A percentile compares a stretch with the other conserved stretches of the same genome.
Conservation (phyloP, 1,140 invertebrate genomes). For the Drusus annulatus region DNA sequence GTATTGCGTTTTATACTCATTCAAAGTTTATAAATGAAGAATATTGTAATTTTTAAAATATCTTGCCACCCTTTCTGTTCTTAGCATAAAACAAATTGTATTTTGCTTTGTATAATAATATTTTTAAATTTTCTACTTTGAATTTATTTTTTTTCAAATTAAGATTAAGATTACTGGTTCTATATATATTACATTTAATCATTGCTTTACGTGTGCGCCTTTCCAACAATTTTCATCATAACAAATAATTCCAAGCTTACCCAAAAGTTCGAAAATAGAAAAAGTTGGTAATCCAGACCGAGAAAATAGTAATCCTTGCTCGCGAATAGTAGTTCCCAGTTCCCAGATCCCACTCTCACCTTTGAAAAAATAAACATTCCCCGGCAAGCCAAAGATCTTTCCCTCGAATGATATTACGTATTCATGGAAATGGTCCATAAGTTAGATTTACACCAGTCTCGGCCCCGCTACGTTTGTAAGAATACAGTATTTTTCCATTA, state of each 20-base stretch:
- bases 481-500: conserved; percentile 57
- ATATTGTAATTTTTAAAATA: no score
- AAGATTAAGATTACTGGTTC: no score
- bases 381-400: conserved; percentile 30
- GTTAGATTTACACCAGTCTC: conserved; percentile 51
- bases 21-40: no score
- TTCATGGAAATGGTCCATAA: conserved; percentile 51
- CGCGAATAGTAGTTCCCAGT: no score
- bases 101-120: no score
- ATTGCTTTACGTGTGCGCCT: background rate
- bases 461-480: conserved; percentile 45
- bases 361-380: conserved; percentile 30
- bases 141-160: no score
- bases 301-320: background rate
- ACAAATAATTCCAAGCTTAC: background rate
- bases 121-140: no score
- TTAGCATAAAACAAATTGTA: no score
- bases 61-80: no score
- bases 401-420: conserved; percentile 40
- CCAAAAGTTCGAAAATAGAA: background rate
- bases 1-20: no score
- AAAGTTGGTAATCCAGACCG: background rate
- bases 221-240: background rate
- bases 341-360: conserved; percentile 25
- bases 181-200: no score